Evolutionary conservation across 2,888 invertebrate species (phyloP).

Genomic region (Unio delphinus): DNA sequence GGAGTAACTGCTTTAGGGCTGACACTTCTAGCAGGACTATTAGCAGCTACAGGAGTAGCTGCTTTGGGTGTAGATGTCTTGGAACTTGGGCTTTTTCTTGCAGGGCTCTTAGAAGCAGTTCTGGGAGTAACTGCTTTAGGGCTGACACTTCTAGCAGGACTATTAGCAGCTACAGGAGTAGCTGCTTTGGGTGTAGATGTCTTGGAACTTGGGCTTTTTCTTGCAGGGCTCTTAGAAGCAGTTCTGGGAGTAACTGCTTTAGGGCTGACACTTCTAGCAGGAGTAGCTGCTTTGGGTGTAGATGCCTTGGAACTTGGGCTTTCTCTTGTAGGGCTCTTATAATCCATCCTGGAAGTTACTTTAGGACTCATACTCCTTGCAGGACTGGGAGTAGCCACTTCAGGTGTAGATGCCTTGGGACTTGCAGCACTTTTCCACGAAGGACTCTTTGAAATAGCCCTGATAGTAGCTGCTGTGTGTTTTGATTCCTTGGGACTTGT

Average conservation of each 20-base stretch:
- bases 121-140: slow-evolving; percentile 14
- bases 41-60: not conserved
- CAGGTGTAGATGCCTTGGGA: slow-evolving; percentile 2
- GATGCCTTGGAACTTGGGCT: slow-evolving; percentile 20
- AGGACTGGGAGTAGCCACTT: too few species aligned
- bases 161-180: slow-evolving; percentile 2
- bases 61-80: slow-evolving; percentile 10
- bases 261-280: slow-evolving; percentile 8
- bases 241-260: slow-evolving; percentile 12
- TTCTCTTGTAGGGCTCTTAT: slow-evolving; percentile 12
- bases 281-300: not conserved
- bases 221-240: slow-evolving; percentile 7
- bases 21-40: too few species aligned
- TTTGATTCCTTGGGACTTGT: too few species aligned
- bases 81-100: slow-evolving; percentile 6
- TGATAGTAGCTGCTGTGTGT: slow-evolving; percentile 1
- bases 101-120: not conserved
- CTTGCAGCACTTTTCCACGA: not conserved
- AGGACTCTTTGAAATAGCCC: slow-evolving; percentile 1
- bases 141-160: slow-evolving; percentile 8
- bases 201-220: slow-evolving; percentile 15
- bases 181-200: slow-evolving; percentile 12
- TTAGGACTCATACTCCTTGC: not conserved
- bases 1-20: too few species aligned
- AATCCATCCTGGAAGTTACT: slow-evolving; percentile 6